Base-by-base conservation (phyloP, 2,888 invertebrate genomes). In the Gortyna flavago region DNA sequence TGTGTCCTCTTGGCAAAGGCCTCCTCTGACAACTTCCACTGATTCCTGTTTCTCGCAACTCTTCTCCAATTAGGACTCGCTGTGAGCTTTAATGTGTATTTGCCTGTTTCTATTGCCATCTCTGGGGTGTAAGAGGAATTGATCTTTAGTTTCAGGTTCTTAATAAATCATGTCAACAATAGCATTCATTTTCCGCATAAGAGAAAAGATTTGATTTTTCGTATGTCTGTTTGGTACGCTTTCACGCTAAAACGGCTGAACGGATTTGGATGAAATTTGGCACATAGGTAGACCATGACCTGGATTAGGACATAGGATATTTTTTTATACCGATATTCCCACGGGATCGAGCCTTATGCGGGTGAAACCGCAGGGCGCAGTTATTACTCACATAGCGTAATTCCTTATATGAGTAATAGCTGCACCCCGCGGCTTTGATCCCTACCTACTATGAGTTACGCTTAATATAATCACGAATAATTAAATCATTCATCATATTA, bases 131-230 rank as follows among this genome's bases (percentile, higher is more conserved):
- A 57, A 41, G 16, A 21, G 21, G 29, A 54, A 72, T 68, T 67
- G 61, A 72, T 80, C 38, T 68, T 8, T 25, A 68, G 32, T 41
- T 72, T 35, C 6, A 59, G 18, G 25, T 82, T 81, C 29, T 44
- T 29, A 41, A 41, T 41, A 41, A 32, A 35, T 61, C 44, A 35
- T 21, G 29, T 72, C 57, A 80, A 32, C 32, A 25, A 38, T 29
- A 51, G 44, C n/a, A 18, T 68, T 62, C 6, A 11, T 35, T 54
- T 57, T 65, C 54, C 35, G 29, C 61, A 75, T 61, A 21, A 51
- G 51, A 21, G 21, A 21, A 51, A 21, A 18, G 0, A 18, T 21
- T 2, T 48, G 18, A 21, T 48, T 21, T 48, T 18, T 48, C 7
- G 18, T 48, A 48, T 2, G 48, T 48, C 21, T 48, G 16, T 48